Evolutionary conservation across 2,113 vertebrate species (phyloP), one percentile per base, ranked within the genome.

Genomic region (Channa maculata): DNA sequence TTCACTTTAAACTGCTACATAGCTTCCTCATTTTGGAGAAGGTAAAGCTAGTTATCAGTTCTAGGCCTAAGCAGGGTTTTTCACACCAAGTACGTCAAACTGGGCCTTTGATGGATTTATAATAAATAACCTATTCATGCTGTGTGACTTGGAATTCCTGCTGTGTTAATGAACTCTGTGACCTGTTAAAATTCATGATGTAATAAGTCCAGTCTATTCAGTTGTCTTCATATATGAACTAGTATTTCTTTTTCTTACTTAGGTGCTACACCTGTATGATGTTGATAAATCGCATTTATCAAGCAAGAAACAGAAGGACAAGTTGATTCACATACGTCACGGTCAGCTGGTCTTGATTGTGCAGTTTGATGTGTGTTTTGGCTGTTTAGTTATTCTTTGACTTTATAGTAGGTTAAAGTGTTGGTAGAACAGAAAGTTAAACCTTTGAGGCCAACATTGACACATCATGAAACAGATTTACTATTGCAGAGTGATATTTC

Each of bases 221-320:
- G 5, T 14, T 5, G 8, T 52, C 13, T 51, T 24, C 24, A 3
- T 54, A 2, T 52, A 10, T 43, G 0, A 6, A 67, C 8, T 53
- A 11, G 50, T 53, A 15, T 3, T 4, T 8, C 14, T 36, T 0
- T 64, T 12, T 0, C 5, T 46, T n/a, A 0, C 24, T 70, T 8
- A 95, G 94, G 91, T 95, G 62, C 79, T 49, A 62, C 94, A 97
- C 58, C 92, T 97, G 1, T 97, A 96, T 8, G 87, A 96, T 0
- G 15, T 82, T 13, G 92, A 94, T 59, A 90, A 94, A 55, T 83
- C 54, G 12, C 86, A 54, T 55, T 88, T 61, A 44, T 79, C 6
- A 0, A 92, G 33, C 0, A 85, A 86, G 84, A 93, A 80, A 61
- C 84, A n/a, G 65, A 93, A 85, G 48, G 82, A 60, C 71, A 68